A percentile compares a stretch with the other conserved stretches of the same genome.
phyloP scores from a whole-genome alignment of 92 coral and sea anemone genomes.

The Heliopora coerulea region DNA sequence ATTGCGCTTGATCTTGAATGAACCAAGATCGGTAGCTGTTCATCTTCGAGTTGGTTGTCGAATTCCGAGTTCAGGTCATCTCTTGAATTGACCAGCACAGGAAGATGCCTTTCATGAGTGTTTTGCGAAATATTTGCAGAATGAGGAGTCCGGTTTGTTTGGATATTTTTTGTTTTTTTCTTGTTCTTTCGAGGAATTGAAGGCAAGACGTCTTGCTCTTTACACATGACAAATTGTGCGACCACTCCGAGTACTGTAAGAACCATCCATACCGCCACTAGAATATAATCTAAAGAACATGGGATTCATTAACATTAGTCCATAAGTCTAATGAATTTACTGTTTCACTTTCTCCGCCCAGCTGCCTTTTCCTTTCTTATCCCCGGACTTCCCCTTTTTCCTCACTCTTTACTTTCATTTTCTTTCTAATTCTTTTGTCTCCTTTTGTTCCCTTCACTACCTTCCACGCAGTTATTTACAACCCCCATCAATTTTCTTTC shows the following conservation, averaged over 20 bases:
- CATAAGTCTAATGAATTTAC: no score
- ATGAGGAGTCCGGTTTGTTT: neutral
- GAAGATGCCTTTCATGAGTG: neutral
- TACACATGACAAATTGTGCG: constrained; percentile 56
- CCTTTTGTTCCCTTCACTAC: no score
- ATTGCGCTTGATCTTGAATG: neutral
- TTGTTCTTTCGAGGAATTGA: constrained; percentile 11
- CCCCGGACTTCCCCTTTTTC: no score
- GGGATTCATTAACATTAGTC: no score
- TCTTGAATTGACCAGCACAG: constrained; percentile 23
- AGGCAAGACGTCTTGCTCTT: constrained; percentile 57
- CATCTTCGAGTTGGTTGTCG: constrained; percentile 11
- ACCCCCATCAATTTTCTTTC: no score
- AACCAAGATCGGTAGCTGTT: constrained; percentile 11
- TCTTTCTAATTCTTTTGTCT: no score
- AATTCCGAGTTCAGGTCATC: constrained; percentile 4
- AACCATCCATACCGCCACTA: constrained; percentile 63
- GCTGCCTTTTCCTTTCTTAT: no score
- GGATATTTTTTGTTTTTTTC: neutral
- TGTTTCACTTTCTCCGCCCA: no score
- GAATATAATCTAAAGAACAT: constrained; percentile 63
- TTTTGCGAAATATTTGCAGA: neutral
- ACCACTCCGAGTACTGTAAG: constrained; percentile 65
- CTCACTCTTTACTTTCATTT: no score
- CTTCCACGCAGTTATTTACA: no score